Percentiles rank a stretch among this genome's conserved stretches.
These are phyloP conservation scores for Hybognathus amarus DNA, from an alignment of 2,797 vertebrate genomes.

Conservation along the genomic window DNA sequence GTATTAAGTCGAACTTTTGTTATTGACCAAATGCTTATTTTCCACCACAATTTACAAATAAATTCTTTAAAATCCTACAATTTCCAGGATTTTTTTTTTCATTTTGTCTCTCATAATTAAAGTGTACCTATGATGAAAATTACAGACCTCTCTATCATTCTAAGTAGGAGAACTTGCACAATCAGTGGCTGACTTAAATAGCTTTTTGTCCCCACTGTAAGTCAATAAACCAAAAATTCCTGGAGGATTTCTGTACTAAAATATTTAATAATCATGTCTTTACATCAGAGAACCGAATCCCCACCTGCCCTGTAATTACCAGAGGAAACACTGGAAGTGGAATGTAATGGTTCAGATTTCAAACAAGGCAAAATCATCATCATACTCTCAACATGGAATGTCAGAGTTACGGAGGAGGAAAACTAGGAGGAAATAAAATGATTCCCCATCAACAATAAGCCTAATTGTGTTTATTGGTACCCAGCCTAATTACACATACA, in stretches of 20 bases:
- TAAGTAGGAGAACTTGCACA: too few relatives aligned
- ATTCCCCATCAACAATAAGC: slow-evolving; percentile 73
- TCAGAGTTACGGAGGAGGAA: background rate
- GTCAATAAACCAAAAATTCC: background rate
- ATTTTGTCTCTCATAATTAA: too few relatives aligned
- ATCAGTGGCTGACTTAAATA: too few relatives aligned
- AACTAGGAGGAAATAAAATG: slow-evolving; percentile 40
- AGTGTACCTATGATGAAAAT: too few relatives aligned
- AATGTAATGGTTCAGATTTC: slow-evolving; percentile 40
- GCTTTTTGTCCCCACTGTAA: too few relatives aligned
- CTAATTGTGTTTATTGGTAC: slow-evolving; percentile 72
- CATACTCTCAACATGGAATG: slow-evolving; percentile 33
- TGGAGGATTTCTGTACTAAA: background rate
- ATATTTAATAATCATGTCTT: slow-evolving; percentile 1
- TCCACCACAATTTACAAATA: too few relatives aligned
- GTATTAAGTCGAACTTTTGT: too few relatives aligned
- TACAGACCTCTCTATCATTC: too few relatives aligned
- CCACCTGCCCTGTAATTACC: slow-evolving; percentile 44
- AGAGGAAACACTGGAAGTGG: slow-evolving; percentile 38
- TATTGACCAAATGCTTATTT: too few relatives aligned
- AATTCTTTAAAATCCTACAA: too few relatives aligned
- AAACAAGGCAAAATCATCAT: slow-evolving; percentile 37
- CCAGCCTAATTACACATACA: slow-evolving; percentile 67
- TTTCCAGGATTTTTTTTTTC: too few relatives aligned
- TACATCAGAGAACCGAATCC: slow-evolving; percentile 41